These are phyloP conservation scores for Antheraea yamamai DNA, from an alignment of 2,888 invertebrate species.

Conservation along the genomic window DNA sequence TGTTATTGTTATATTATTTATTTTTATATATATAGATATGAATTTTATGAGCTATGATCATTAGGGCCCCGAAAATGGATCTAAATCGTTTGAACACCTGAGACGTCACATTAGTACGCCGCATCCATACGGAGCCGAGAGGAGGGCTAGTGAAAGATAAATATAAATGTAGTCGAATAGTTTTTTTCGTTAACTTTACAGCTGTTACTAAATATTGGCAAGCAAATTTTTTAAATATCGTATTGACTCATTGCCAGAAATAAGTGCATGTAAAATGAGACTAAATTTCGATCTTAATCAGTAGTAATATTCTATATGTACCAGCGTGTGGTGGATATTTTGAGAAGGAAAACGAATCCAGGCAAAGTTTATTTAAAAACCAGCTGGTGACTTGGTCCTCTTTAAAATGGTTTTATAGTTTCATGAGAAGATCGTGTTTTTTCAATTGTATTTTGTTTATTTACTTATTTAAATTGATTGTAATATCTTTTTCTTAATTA, in stretches of 20 bases:
- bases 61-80: too few relatives aligned
- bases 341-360: background rate
- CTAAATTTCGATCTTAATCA: background rate
- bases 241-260: background rate
- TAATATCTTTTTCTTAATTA: too few relatives aligned
- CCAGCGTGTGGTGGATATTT: background rate
- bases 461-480: too few relatives aligned
- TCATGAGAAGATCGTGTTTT: background rate
- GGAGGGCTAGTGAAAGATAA: background rate
- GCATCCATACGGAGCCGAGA: too few relatives aligned
- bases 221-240: background rate
- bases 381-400: background rate
- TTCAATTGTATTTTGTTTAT: too few relatives aligned
- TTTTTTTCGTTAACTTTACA: background rate
- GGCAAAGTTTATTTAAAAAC: background rate
- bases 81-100: too few relatives aligned
- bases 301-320: background rate
- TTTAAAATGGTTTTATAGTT: background rate
- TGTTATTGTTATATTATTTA: too few relatives aligned
- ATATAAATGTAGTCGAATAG: background rate
- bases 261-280: background rate
- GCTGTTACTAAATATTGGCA: background rate
- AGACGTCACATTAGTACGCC: too few relatives aligned
- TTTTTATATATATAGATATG: too few relatives aligned
- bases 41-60: too few relatives aligned